A percentile compares a stretch with the other conserved stretches of the same genome.
Evolutionary conservation across 2,888 invertebrate species (phyloP).

Genomic region (Mellilla xanthometata): DNA sequence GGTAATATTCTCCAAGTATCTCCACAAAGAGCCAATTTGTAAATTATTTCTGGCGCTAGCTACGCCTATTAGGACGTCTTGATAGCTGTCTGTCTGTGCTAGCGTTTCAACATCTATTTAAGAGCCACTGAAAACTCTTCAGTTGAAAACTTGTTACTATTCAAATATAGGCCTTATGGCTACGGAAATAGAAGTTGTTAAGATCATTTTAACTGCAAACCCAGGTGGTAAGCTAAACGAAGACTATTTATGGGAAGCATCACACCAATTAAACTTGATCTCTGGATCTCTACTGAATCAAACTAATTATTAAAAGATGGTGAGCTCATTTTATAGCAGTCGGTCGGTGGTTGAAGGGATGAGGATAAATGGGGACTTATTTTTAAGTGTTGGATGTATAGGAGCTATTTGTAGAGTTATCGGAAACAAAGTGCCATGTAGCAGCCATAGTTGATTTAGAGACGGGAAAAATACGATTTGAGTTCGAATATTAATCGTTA

Average conservation of each 20-base stretch:
- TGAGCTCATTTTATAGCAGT: slow-evolving; percentile 41
- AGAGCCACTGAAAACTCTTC: slow-evolving; percentile 56
- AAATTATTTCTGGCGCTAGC: slow-evolving; percentile 73
- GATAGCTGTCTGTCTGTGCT: slow-evolving; percentile 69
- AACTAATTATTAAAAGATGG: slow-evolving; percentile 17
- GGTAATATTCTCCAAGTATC: no score
- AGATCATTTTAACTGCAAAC: slow-evolving; percentile 9
- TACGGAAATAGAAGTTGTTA: slow-evolving; percentile 25
- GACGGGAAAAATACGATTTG: slow-evolving; percentile 44
- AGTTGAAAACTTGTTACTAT: slow-evolving; percentile 3
- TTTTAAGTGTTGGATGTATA: slow-evolving; percentile 68
- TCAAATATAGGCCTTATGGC: slow-evolving; percentile 41
- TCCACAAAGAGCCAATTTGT: slow-evolving; percentile 63
- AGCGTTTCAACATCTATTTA: slow-evolving; percentile 80
- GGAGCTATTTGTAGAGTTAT: slow-evolving; percentile 63
- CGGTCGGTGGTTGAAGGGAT: slow-evolving; percentile 39
- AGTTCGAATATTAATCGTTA: not conserved
- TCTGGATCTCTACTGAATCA: slow-evolving; percentile 23
- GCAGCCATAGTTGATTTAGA: slow-evolving; percentile 68
- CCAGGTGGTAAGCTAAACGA: slow-evolving; percentile 33
- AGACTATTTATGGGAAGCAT: slow-evolving; percentile 64
- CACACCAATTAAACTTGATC: slow-evolving; percentile 46
- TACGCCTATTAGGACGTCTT: slow-evolving; percentile 79
- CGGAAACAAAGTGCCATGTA: slow-evolving; percentile 66
- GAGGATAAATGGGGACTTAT: slow-evolving; percentile 65